Percentiles rank a stretch among this genome's conserved stretches.
These are phyloP conservation scores for Hemiprocne comata DNA, from an alignment of 2,113 vertebrate species.

Conservation along the genomic window DNA sequence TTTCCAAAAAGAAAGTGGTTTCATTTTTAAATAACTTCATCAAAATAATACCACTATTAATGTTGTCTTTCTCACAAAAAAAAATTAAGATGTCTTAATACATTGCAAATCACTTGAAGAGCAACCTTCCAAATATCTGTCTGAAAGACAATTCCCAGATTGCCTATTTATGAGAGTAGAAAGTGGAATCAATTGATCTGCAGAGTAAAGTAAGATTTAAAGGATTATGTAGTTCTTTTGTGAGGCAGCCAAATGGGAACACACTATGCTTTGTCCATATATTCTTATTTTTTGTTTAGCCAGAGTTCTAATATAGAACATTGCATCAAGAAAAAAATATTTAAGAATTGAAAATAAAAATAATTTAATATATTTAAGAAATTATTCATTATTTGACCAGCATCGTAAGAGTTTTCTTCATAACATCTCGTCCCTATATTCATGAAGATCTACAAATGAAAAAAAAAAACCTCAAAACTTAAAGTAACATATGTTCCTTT, in stretches of 20 bases:
- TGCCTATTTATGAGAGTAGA: background rate
- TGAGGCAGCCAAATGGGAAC: background rate
- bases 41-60: background rate
- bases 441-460: background rate
- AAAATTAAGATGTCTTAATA: background rate
- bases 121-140: background rate
- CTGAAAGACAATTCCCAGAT: background rate
- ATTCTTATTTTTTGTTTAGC: background rate
- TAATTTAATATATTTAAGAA: background rate
- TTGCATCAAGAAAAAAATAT: background rate
- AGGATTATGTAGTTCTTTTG: background rate
- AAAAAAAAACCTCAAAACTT: background rate
- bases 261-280: background rate
- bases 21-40: background rate
- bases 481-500: background rate
- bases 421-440: background rate
- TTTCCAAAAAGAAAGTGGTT: background rate
- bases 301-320: background rate
- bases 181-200: background rate
- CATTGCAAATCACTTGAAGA: background rate
- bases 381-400: background rate
- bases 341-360: background rate
- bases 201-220: conserved; percentile 12
- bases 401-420: background rate
- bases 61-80: background rate